These are phyloP conservation scores for Pocillopora grandis DNA, from an alignment of 92 coral and sea anemone genomes.

Conservation along the genomic window DNA sequence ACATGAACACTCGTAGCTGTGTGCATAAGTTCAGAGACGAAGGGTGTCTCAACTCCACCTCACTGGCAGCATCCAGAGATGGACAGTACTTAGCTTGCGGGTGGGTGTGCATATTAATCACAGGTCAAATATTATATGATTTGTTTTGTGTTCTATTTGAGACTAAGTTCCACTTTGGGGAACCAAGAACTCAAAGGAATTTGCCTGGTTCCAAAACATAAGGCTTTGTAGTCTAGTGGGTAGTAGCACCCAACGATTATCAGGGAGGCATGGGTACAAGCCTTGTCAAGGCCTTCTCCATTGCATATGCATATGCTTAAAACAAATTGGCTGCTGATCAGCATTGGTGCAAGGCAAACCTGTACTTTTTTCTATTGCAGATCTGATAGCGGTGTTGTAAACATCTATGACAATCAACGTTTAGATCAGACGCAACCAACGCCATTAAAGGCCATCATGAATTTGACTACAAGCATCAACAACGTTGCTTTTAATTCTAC, in stretches of 20 bases:
- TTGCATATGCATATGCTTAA: too few species aligned
- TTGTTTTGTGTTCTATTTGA: too few species aligned
- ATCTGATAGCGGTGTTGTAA: constrained; percentile 96
- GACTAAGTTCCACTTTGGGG: too few species aligned
- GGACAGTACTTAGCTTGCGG: constrained; percentile 95
- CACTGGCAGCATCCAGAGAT: constrained; percentile 84
- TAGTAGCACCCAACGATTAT: too few species aligned
- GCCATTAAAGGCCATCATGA: constrained; percentile 89
- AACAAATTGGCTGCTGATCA: not conserved
- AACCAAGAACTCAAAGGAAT: too few species aligned
- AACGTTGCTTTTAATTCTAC: constrained; percentile 78
- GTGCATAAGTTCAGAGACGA: constrained; percentile 95
- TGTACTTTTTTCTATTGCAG: constrained; percentile 34
- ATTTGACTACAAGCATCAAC: constrained; percentile 75
- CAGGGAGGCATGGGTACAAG: too few species aligned
- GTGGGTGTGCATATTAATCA: constrained; percentile 48
- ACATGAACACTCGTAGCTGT: constrained; percentile 86
- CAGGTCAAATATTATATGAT: too few species aligned
- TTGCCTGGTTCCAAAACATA: too few species aligned
- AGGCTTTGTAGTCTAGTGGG: too few species aligned
- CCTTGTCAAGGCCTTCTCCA: too few species aligned
- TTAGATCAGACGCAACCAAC: constrained; percentile 71
- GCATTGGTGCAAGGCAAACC: not conserved
- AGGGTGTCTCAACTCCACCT: constrained; percentile 84
- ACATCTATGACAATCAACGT: constrained; percentile 82